These are phyloP conservation scores for Vanessa atalanta DNA, from an alignment of 1,140 invertebrate genomes.

Conservation along the genomic window DNA sequence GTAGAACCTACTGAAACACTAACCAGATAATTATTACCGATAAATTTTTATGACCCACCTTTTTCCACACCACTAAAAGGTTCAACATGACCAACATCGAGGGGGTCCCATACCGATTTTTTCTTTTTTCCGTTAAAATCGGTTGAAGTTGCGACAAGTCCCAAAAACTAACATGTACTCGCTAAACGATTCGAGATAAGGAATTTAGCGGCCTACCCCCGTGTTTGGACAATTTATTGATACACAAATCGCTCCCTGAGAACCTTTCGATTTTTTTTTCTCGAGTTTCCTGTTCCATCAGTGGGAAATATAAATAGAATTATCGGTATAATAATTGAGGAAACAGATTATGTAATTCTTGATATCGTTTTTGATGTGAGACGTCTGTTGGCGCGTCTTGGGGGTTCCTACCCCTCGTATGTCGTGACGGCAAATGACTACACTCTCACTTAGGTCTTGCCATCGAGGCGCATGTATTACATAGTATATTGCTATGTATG, in stretches of 20 bases:
- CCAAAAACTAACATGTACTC: conserved; percentile 45
- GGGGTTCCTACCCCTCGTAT: no score
- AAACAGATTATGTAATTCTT: neutral
- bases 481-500: no score
- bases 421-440: no score
- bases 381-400: no score
- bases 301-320: conserved; percentile 62
- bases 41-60: neutral
- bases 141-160: conserved; percentile 42
- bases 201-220: conserved; percentile 56
- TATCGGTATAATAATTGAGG: conserved; percentile 37
- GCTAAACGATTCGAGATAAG: conserved; percentile 64
- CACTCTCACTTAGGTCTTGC: no score
- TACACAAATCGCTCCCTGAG: conserved; percentile 63
- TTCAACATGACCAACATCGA: neutral
- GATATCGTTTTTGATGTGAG: no score
- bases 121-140: conserved; percentile 30
- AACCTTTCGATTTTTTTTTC: conserved; percentile 52
- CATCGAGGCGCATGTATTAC: no score
- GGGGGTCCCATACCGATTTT: conserved; percentile 28
- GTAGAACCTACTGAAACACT: no score
- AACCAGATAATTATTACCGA: no score
- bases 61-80: conserved; percentile 4
- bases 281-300: conserved; percentile 48
- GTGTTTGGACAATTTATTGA: conserved; percentile 60